Evolutionary conservation across 2,888 invertebrate genomes (phyloP).

Genomic region (Agrochola circellaris): DNA sequence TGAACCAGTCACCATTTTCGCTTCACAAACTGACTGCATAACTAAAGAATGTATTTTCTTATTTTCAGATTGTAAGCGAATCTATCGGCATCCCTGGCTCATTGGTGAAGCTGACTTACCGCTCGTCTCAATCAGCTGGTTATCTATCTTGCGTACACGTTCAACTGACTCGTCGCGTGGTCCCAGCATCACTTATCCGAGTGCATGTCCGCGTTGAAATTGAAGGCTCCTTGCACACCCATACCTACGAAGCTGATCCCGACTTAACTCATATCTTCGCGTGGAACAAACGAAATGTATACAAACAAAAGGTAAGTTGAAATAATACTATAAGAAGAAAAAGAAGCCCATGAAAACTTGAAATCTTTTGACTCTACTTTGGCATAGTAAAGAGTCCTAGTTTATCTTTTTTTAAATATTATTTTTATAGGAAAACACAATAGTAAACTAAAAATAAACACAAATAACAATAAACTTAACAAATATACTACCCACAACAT

Average conservation of each 20-base stretch:
- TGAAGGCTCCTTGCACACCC: conserved; percentile 97
- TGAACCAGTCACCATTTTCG: neutral
- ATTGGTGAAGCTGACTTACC: conserved; percentile 97
- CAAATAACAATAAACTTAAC: too few relatives aligned
- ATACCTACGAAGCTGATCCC: conserved; percentile 98
- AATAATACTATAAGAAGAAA: too few relatives aligned
- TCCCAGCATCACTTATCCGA: conserved; percentile 95
- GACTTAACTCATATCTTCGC: conserved; percentile 98
- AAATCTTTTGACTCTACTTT: too few relatives aligned
- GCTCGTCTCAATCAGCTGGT: conserved; percentile 98
- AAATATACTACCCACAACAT: too few relatives aligned
- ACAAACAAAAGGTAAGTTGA: conserved; percentile 95
- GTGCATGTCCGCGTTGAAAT: conserved; percentile 98
- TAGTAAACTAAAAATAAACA: too few relatives aligned
- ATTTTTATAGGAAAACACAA: too few relatives aligned
- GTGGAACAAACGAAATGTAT: conserved; percentile 99
- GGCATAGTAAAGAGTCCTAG: too few relatives aligned
- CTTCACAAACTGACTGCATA: neutral
- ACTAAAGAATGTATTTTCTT: neutral
- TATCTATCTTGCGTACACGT: conserved; percentile 98
- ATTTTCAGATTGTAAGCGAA: conserved; percentile 97
- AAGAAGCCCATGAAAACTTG: too few relatives aligned
- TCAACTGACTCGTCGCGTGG: conserved; percentile 94
- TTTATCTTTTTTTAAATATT: too few relatives aligned
- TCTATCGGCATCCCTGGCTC: conserved; percentile 98